Evolutionary conservation across 2,113 vertebrate genomes (phyloP), one percentile per base, ranked within the genome.

Genomic region (Thymallus thymallus): DNA sequence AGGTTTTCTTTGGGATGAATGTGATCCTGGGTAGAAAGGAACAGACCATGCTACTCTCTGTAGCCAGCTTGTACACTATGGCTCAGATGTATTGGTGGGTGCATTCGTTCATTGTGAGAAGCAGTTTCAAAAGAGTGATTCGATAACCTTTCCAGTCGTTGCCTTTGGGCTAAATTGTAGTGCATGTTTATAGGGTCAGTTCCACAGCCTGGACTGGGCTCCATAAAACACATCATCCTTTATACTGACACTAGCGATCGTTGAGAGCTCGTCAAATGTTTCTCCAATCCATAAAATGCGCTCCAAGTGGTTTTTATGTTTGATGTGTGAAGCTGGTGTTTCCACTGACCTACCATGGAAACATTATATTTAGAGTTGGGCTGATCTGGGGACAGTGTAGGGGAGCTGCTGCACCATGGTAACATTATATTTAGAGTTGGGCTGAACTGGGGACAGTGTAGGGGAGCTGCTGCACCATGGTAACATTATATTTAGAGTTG

Each of bases 201-300:
- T 81, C 75, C 79, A 66, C 67, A 68, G 78, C 81, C 79, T 68
- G 24, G 75, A 77, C 85, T 82, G 64, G 48, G 70, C 45, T 29
- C 74, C 80, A 85, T 88, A 87, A 91, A 91, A 85, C 83, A 86
- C 81, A 80, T 77, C 78, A 86, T 88, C 85, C 82, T 91, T 91
- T 90, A 89, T 84, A 84, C 80, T 88, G 89, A 89, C 88, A 87
- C 75, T 79, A 81, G 74, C 62, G 75, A 80, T 81, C 79, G 84
- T 79, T 72, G 81, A 77, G 83, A 86, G 76, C 84, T 83, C 83
- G 85, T 90, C 88, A 86, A 84, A 86, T 48, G 66, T 81, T 82
- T 76, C 74, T 79, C 58, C 80, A 45, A 86, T 88, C 86, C 77
- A 88, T 88, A 88, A 91, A 88, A 84, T 84, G 72, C 71, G 84